phyloP scores from a whole-genome alignment of 2,888 invertebrate species.

The Torymus tubicola region DNA sequence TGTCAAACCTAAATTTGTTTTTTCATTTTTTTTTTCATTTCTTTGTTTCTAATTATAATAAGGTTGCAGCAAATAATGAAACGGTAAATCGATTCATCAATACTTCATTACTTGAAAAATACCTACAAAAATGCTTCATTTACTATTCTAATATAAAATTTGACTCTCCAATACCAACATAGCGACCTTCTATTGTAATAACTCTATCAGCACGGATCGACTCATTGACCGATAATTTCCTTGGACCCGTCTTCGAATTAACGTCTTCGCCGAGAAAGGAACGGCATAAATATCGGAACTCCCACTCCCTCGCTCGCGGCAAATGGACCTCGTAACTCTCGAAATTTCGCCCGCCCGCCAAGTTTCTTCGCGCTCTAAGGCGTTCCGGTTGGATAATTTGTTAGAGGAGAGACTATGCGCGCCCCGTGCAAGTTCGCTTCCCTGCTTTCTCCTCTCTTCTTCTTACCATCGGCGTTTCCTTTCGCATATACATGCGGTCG shows the following conservation, averaged over 20 bases:
- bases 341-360: slow-evolving; percentile 60
- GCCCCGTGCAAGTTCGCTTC: slow-evolving; percentile 35
- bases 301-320: slow-evolving; percentile 51
- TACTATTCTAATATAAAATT: no score
- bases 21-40: no score
- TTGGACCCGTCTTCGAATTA: slow-evolving; percentile 59
- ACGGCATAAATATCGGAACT: slow-evolving; percentile 60
- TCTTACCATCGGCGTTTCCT: neutral
- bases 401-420: slow-evolving; percentile 56
- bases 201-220: no score
- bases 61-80: no score
- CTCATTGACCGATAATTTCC: neutral
- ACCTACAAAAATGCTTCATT: no score
- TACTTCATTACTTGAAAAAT: no score
- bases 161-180: no score
- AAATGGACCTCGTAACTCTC: slow-evolving; percentile 64
- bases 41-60: no score
- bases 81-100: no score
- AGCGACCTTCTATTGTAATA: no score
- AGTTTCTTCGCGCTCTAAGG: slow-evolving; percentile 60
- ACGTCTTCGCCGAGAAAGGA: slow-evolving; percentile 59
- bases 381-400: slow-evolving; percentile 59
- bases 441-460: neutral
- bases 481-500: slow-evolving; percentile 47
- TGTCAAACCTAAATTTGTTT: no score